Base-by-base conservation (phyloP, 2,113 vertebrate genomes). In the Plecotus auritus region DNA sequence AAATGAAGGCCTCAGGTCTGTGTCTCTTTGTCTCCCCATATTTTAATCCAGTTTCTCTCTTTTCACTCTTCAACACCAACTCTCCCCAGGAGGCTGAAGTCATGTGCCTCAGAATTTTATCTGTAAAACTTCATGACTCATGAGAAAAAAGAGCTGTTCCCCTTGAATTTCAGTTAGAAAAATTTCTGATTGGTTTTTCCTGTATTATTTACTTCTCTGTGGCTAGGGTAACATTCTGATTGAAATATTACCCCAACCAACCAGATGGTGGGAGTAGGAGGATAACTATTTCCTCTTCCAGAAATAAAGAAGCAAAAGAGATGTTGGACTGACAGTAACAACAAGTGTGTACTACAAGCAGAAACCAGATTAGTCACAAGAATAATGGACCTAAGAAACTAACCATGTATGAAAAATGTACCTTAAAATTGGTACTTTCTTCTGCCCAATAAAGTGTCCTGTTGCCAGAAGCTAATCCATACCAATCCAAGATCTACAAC, bases 141-240 rank as follows among this genome's bases (percentile, higher is more conserved):
- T 73, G 74, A 90, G 20, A 32, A 26, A 81, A 61, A 93, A 77
- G 4, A 85, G 7, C 10, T 18, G 0, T 42, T 82, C 32, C 37
- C 13, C 13, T 51, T 42, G 73, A 51, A 88, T 73, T 82, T 91
- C 56, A 92, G 35, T 76, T 70, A 90, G n/a, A 92, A 95, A 96
- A 81, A 12, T 61, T 88, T 85, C 35, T 88, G 9, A 72, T 88
- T 82, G 7, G 12, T 72, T 74, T 90, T 88, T 28, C 16, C 37
- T 82, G 37, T 18, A 66, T 72, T 90, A 59, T 73, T 88, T 30
- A n/a, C 14, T 10, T 90, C 11, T n/a, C 69, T 83, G 26, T 82
- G n/a, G 3, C 9, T 78, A 61, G 16, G 76, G 40, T 37, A 35
- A 82, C 7, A 61, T 54, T 64, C 49, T 89, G 28, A 74, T 49